Conservation (phyloP, 2,888 invertebrate genomes). For the Agrotis clavis region DNA sequence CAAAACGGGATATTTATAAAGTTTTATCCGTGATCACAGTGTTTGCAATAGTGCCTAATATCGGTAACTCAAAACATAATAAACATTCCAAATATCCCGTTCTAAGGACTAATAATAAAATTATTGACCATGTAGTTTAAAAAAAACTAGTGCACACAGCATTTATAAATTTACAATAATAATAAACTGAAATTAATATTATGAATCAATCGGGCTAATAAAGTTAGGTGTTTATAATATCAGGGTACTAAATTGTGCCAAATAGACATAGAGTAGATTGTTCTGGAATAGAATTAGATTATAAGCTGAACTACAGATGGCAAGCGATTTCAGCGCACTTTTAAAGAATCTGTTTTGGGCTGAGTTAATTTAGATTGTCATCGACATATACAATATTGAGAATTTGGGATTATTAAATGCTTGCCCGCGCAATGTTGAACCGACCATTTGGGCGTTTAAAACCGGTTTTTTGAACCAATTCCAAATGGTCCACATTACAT, state of each 20-base stretch:
- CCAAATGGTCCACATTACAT: too few relatives aligned
- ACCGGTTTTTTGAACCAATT: too few relatives aligned
- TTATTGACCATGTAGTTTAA: too few relatives aligned
- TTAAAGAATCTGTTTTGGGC: neutral
- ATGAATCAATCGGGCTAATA: slow-evolving; percentile 18
- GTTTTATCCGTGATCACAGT: too few relatives aligned
- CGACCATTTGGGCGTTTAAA: too few relatives aligned
- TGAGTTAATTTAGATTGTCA: too few relatives aligned
- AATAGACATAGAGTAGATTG: slow-evolving; percentile 53
- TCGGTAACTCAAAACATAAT: too few relatives aligned
- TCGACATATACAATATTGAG: neutral
- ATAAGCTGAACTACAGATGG: slow-evolving; percentile 15
- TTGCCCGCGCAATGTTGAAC: too few relatives aligned
- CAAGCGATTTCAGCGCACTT: slow-evolving; percentile 6
- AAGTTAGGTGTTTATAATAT: slow-evolving; percentile 36
- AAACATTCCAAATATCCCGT: too few relatives aligned
- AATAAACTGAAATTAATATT: slow-evolving; percentile 13
- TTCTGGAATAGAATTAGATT: slow-evolving; percentile 35
- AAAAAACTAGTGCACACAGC: neutral
- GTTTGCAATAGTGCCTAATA: too few relatives aligned
- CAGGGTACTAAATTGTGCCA: slow-evolving; percentile 68
- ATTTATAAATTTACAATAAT: slow-evolving; percentile 18
- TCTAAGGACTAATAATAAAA: too few relatives aligned
- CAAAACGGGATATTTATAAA: too few relatives aligned
- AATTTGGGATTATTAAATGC: slow-evolving; percentile 2